A percentile compares a stretch with the other conserved stretches of the same genome.
Evolutionary conservation across 2,888 invertebrate genomes (phyloP).

Genomic region (Osedax fenrisi): DNA sequence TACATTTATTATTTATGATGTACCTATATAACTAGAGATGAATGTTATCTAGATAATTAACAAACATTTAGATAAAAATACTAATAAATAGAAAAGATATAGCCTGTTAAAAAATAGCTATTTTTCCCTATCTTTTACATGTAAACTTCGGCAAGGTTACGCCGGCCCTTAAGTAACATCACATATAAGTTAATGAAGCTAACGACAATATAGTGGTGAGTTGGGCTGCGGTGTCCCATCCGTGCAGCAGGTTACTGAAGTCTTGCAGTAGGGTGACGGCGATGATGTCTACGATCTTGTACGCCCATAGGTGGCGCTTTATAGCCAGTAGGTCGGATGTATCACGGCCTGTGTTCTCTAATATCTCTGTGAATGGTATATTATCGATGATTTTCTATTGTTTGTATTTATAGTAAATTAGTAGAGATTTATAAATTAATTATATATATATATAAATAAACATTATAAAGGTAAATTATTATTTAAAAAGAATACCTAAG

Average conservation of each 20-base stretch:
- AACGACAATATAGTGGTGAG: constrained; percentile 45
- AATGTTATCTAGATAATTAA: no score
- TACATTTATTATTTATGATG: no score
- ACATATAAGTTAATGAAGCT: no score
- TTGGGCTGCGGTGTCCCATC: constrained; percentile 46
- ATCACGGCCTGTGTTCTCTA: constrained; percentile 38
- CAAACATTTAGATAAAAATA: no score
- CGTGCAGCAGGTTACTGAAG: constrained; percentile 43
- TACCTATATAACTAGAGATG: no score
- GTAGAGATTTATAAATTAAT: background rate
- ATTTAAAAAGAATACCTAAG: background rate
- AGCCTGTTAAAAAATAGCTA: no score
- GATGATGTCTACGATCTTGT: constrained; percentile 44
- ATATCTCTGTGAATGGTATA: constrained; percentile 41
- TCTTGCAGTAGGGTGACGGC: constrained; percentile 47
- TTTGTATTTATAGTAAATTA: constrained; percentile 13
- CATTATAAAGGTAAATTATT: background rate
- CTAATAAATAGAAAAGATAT: no score
- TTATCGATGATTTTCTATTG: no score
- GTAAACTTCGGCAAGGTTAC: no score
- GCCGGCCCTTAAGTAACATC: no score
- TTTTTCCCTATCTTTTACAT: no score
- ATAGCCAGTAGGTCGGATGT: constrained; percentile 38
- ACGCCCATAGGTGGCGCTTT: constrained; percentile 43
- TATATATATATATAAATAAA: background rate